Evolutionary conservation across 2,888 invertebrate genomes (phyloP), one percentile per base, ranked within the genome.

Genomic region (Drosophila tanythrix): DNA sequence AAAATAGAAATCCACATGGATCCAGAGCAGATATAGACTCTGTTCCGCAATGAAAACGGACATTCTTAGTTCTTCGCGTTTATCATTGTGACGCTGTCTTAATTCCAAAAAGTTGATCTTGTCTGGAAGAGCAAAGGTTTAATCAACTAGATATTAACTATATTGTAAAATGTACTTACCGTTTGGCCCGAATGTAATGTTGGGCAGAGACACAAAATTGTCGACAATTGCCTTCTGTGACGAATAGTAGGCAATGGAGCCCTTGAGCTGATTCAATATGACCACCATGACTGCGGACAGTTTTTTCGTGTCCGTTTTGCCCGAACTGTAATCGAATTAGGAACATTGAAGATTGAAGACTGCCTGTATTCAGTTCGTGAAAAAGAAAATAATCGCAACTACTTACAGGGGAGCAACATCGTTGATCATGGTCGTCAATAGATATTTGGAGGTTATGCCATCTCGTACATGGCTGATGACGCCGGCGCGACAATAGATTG

Each of bases 11-110:
- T 96, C 95, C 59, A 96, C 93, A 93, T 96, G 97, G 60, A 95
- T 95, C 97, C 97, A 97, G 74, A 97, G 94, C 72, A 97, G 94
- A 89, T 96, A 96, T 61, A 97, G 93, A 82, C 96, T 95, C 81
- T 95, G 95, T 90, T 96, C 96, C 29, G 96, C 95, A 65, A 96
- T 95, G 88, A 95, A 95, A 58, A 94, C 94, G 89, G 95, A 94
- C 88, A 95, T 94, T 82, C 94, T 94, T 82, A 96, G 94, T 91
- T 95, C 95, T 67, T 93, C 94, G 72, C 94, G 94, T 83, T 95
- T 95, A 76, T 94, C 94, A 55, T 93, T 93, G 62, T 95, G 91
- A 76, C 94, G 94, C 53, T 94, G 94, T 15, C 93, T 93, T 2
- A 95, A 89, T 65, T 94, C 93, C 74, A 89, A 43, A 66, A 78